Base-by-base conservation (phyloP, 2,797 vertebrate species). In the Catostomus latipinnis region DNA sequence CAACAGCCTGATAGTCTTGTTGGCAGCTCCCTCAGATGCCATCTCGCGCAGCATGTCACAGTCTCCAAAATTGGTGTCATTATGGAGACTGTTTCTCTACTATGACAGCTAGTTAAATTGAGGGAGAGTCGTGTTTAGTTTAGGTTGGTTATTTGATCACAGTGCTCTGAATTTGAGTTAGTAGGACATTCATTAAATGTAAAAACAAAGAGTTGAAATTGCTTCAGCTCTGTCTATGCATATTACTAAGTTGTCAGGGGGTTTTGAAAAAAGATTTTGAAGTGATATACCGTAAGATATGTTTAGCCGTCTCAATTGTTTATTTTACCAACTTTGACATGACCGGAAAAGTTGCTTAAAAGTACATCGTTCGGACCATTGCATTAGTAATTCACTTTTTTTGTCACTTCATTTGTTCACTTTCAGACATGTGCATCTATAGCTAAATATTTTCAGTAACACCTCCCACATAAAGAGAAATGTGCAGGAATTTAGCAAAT, bases 121-220 rank as follows among this genome's bases (percentile, higher is more conserved):
- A 75, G 45, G 50, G 46, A 69, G 10, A 73, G 82, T 9, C 81
- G 10, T 13, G 62, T 90, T 82, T 86, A 87, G 43, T 76, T 88
- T 67, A 49, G 85, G 49, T 87, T 84, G 68, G 81, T 71, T 76
- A 79, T 63, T 80, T 43, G 57, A 62, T 61, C 67, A 62, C 50
- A 81, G 34, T 34, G 63, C 18, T 61, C 61, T 74, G 61, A 81
- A 76, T 22, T 71, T 48, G 63, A 76, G 56, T 34, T 8, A 2
- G 34, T 61, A 7, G 60, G 13, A n/a, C 54, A 0, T 80, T 80
- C 53, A 13, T 80, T 80, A 67, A 57, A 73, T 50, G 53, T 56
- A 71, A 67, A 78, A 52, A 18, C n/a, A 8, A 48, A 16, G 49
- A 78, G 76, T 8, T 8, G 1, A 68, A 79, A 79, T 54, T n/a